These are phyloP conservation scores for Dermatemys mawii DNA, from an alignment of 2,113 vertebrate species.

Conservation along the genomic window DNA sequence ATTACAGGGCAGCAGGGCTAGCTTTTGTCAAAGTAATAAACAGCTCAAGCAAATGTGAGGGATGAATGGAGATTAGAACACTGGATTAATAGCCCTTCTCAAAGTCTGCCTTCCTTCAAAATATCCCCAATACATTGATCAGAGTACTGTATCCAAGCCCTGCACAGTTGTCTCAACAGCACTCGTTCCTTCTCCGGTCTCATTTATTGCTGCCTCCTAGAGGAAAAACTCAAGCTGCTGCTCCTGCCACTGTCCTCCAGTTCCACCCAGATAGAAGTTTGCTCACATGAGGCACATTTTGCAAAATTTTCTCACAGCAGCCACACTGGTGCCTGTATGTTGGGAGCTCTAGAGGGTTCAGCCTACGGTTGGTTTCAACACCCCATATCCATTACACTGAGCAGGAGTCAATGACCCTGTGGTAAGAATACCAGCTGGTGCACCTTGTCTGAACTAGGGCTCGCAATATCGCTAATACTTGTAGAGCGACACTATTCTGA, in stretches of 20 bases:
- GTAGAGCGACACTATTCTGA: neutral
- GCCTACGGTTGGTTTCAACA: neutral
- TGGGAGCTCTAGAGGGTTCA: neutral
- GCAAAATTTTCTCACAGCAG: neutral
- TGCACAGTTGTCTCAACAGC: neutral
- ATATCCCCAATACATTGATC: neutral
- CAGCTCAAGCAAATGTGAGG: constrained; percentile 16
- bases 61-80: neutral
- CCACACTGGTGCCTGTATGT: neutral
- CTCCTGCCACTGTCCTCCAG: neutral
- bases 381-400: neutral
- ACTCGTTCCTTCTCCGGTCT: neutral
- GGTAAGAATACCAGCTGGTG: neutral
- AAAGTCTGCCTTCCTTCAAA: neutral
- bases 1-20: neutral
- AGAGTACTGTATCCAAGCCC: neutral
- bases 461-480: too few species aligned
- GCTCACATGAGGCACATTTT: neutral
- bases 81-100: neutral
- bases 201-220: neutral
- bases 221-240: neutral
- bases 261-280: neutral
- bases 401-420: neutral
- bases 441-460: neutral
- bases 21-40: neutral